Conservation (phyloP, 2,888 invertebrate genomes). For the Oasisia sp. region DNA sequence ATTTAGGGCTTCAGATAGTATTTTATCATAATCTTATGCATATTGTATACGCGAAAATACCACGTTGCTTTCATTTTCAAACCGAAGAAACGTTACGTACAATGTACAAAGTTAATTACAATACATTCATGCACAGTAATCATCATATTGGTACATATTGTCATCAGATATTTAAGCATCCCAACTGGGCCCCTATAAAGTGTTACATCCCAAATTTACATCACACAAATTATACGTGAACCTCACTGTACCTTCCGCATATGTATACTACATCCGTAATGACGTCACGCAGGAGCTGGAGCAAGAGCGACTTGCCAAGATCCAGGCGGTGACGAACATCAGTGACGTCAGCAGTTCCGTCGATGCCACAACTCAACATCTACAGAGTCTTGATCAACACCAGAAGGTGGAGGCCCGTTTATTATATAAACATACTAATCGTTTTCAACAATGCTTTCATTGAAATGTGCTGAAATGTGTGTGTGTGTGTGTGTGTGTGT, state of each 20-base stretch:
- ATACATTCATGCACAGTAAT: background rate
- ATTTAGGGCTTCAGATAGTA: too few species aligned
- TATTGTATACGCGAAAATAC: background rate
- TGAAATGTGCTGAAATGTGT: too few species aligned
- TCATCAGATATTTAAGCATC: too few species aligned
- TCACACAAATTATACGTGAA: background rate
- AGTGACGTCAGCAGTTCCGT: conserved; percentile 52
- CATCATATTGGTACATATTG: background rate
- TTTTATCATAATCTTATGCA: too few species aligned
- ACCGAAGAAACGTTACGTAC: background rate
- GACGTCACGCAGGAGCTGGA: conserved; percentile 49
- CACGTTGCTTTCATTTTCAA: background rate
- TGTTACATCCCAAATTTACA: too few species aligned
- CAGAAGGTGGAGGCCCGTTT: conserved; percentile 26
- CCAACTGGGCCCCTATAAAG: too few species aligned
- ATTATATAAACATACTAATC: background rate
- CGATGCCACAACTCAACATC: conserved; percentile 51
- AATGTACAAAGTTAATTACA: background rate
- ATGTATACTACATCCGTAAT: background rate
- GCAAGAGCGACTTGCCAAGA: conserved; percentile 54
- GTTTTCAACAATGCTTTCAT: too few species aligned
- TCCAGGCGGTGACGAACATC: conserved; percentile 51
- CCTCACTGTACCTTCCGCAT: background rate
- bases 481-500: too few species aligned
- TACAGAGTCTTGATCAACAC: conserved; percentile 51